Conservation (phyloP, 1,140 invertebrate genomes). For the Copidosoma floridanum region DNA sequence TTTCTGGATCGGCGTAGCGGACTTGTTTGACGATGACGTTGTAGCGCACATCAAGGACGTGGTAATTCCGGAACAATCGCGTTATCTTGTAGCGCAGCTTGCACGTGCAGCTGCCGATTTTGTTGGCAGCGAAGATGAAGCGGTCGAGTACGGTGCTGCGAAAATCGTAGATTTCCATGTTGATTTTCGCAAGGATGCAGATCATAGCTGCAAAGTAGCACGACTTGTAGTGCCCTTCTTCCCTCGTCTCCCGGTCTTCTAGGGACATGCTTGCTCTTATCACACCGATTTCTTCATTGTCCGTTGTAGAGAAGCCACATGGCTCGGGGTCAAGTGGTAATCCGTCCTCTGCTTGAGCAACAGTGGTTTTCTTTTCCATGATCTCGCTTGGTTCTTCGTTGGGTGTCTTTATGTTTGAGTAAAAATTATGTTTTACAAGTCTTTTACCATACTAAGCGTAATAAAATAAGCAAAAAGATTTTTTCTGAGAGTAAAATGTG, state of each 20-base stretch:
- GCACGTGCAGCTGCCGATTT: constrained; percentile 37
- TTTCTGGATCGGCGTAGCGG: constrained; percentile 37
- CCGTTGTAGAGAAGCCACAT: constrained; percentile 28
- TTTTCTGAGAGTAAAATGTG: too few species aligned
- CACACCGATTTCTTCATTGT: constrained; percentile 32
- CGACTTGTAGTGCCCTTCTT: constrained; percentile 39
- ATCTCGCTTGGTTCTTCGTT: too few species aligned
- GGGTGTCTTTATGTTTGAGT: too few species aligned
- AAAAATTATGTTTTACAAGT: too few species aligned
- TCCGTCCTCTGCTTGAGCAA: too few species aligned
- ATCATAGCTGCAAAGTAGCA: constrained; percentile 46
- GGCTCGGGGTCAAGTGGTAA: too few species aligned
- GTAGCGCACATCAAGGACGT: constrained; percentile 36
- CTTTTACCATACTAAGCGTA: too few species aligned
- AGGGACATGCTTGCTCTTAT: constrained; percentile 36
- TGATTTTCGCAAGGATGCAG: constrained; percentile 44
- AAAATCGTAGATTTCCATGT: constrained; percentile 34
- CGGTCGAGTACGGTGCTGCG: constrained; percentile 35
- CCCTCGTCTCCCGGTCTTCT: constrained; percentile 21
- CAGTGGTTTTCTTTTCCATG: too few species aligned
- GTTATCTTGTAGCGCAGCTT: constrained; percentile 38
- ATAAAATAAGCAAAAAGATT: too few species aligned
- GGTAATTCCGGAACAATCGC: constrained; percentile 41
- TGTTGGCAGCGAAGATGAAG: constrained; percentile 35
- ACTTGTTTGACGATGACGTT: constrained; percentile 43